Evolutionary conservation across 1,140 invertebrate genomes (phyloP).

Genomic region (Metaphire vulgaris): DNA sequence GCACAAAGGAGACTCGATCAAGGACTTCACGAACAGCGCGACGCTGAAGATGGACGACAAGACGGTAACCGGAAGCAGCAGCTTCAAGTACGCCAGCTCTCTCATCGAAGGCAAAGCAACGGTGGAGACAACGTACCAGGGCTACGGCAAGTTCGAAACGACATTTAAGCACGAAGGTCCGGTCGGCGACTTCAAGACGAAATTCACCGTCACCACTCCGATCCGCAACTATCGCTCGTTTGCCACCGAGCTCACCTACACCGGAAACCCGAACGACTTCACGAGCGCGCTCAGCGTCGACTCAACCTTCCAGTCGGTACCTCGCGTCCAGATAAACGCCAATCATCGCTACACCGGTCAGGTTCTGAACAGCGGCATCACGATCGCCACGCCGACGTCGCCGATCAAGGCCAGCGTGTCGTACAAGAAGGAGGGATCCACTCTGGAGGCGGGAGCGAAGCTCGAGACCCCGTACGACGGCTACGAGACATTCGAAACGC

Average conservation of each 20-base stretch:
- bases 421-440: background rate
- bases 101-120: background rate
- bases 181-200: slow-evolving; percentile 12
- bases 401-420: background rate
- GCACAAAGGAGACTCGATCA: slow-evolving; percentile 13
- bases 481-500: slow-evolving; percentile 32
- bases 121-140: background rate
- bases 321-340: background rate
- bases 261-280: slow-evolving; percentile 1
- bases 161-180: slow-evolving; percentile 22
- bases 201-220: background rate
- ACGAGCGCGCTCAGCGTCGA: slow-evolving; percentile 2
- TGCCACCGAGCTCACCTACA: slow-evolving; percentile 2
- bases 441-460: background rate
- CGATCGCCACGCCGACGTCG: background rate
- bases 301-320: background rate
- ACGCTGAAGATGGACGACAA: slow-evolving; percentile 1
- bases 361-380: slow-evolving; percentile 9
- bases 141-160: background rate
- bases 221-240: slow-evolving; percentile 12
- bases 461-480: slow-evolving; percentile 17
- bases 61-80: background rate
- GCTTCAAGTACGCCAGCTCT: slow-evolving; percentile 6
- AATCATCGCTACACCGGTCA: slow-evolving; percentile 1
- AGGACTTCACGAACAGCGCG: slow-evolving; percentile 17